phyloP scores from a whole-genome alignment of 2,113 vertebrate genomes.

The Maccullochella peelii region DNA sequence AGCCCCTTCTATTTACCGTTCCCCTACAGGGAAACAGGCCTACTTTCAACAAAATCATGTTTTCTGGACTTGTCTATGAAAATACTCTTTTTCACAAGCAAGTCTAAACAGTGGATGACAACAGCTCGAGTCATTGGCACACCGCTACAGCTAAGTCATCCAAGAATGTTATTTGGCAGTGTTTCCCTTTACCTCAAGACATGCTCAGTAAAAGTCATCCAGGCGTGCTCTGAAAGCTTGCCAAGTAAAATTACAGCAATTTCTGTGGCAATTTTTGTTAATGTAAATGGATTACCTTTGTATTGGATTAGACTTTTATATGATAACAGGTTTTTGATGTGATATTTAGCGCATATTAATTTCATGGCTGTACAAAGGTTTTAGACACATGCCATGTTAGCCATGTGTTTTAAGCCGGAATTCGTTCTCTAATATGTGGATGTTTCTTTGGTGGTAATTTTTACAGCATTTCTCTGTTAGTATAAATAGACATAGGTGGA shows the following conservation, averaged over 20 bases:
- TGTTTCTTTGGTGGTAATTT: slow-evolving; percentile 41
- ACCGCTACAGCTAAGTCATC: slow-evolving; percentile 58
- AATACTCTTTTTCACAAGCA: slow-evolving; percentile 54
- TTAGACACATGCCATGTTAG: slow-evolving; percentile 22
- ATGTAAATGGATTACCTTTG: slow-evolving; percentile 67
- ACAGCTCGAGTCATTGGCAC: slow-evolving; percentile 67
- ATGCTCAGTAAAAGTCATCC: slow-evolving; percentile 62
- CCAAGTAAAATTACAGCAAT: slow-evolving; percentile 68
- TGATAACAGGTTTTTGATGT: slow-evolving; percentile 45
- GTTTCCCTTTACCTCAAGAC: slow-evolving; percentile 70
- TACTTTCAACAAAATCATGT: slow-evolving; percentile 46
- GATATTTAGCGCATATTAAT: slow-evolving; percentile 26
- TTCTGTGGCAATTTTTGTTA: slow-evolving; percentile 60
- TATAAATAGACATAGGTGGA: slow-evolving; percentile 61
- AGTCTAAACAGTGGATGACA: slow-evolving; percentile 77
- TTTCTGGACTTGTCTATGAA: slow-evolving; percentile 52
- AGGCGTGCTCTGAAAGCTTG: slow-evolving; percentile 60
- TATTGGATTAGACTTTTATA: slow-evolving; percentile 44
- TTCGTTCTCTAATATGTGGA: slow-evolving; percentile 20
- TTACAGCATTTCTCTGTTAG: slow-evolving; percentile 45
- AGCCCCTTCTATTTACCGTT: slow-evolving; percentile 34
- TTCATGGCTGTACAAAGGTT: slow-evolving; percentile 25
- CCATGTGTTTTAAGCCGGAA: slow-evolving; percentile 26
- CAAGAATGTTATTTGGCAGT: slow-evolving; percentile 74
- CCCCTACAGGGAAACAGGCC: slow-evolving; percentile 25